Percentiles rank a stretch among this genome's conserved stretches.
phyloP scores from a whole-genome alignment of 2,113 vertebrate species.

The Bubo scandiacus region DNA sequence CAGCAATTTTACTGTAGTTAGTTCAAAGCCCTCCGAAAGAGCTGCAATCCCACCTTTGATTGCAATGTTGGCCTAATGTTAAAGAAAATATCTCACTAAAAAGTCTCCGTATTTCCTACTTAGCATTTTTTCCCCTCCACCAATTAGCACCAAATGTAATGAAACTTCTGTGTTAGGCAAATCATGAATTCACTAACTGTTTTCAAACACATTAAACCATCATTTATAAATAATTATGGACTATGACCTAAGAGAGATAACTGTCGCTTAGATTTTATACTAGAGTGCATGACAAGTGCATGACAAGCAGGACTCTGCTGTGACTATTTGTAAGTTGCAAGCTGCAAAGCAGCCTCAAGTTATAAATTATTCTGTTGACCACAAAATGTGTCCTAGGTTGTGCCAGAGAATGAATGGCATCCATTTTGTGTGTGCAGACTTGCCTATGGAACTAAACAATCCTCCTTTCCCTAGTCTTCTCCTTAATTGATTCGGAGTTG shows the following conservation, averaged over 20 bases:
- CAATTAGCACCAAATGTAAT: background rate
- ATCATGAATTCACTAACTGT: background rate
- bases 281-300: background rate
- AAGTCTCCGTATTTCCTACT: background rate
- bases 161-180: background rate
- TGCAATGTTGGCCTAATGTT: background rate
- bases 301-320: background rate
- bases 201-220: background rate
- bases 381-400: background rate
- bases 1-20: background rate
- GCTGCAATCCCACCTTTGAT: background rate
- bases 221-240: background rate
- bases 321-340: background rate
- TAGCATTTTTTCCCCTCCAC: background rate
- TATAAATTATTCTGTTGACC: background rate
- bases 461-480: background rate
- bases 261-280: background rate
- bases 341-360: background rate
- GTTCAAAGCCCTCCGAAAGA: background rate
- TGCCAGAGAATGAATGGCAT: background rate
- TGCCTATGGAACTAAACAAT: background rate
- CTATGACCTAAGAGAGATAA: background rate
- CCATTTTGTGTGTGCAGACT: background rate
- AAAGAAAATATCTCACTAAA: background rate
- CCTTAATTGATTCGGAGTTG: slow-evolving; percentile 35